These are phyloP conservation scores for Brachyalestes nurse DNA, from an alignment of 2,797 vertebrate species.

Conservation along the genomic window DNA sequence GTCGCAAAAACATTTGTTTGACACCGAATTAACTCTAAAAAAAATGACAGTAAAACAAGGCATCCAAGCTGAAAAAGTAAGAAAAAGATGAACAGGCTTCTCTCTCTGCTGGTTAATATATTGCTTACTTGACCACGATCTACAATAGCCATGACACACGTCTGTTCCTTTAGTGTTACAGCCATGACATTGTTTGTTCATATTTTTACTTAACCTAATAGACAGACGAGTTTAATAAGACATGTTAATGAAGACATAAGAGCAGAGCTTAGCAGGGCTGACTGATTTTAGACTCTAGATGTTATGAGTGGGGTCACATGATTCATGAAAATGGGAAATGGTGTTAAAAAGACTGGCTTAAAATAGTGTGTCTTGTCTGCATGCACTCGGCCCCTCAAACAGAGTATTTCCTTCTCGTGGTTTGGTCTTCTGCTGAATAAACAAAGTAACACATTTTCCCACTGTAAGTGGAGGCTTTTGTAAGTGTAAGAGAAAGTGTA, in stretches of 20 bases:
- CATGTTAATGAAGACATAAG: slow-evolving; percentile 27
- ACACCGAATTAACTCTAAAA: background rate
- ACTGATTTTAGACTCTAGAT: background rate
- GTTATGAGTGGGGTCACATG: slow-evolving; percentile 16
- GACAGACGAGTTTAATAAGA: slow-evolving; percentile 24
- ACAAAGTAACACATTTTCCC: slow-evolving; percentile 24
- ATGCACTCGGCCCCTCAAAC: background rate
- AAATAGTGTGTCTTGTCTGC: background rate
- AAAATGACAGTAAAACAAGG: no score
- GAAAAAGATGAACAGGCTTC: background rate
- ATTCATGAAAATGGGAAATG: slow-evolving; percentile 12
- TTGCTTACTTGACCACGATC: background rate
- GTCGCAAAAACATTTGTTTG: background rate
- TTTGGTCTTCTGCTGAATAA: slow-evolving; percentile 21
- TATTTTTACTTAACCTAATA: slow-evolving; percentile 28
- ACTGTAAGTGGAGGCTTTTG: background rate
- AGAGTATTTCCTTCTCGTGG: slow-evolving; percentile 7
- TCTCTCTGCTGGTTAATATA: background rate
- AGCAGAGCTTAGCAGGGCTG: background rate
- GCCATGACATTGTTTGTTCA: slow-evolving; percentile 5
- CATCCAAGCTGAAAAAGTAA: background rate
- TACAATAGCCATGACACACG: background rate
- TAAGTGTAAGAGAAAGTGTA: background rate
- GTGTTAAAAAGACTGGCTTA: slow-evolving; percentile 15
- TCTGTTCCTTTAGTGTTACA: slow-evolving; percentile 14